These are phyloP conservation scores for Notarius lentiginosus DNA, from an alignment of 2,113 vertebrate genomes.

Conservation along the genomic window DNA sequence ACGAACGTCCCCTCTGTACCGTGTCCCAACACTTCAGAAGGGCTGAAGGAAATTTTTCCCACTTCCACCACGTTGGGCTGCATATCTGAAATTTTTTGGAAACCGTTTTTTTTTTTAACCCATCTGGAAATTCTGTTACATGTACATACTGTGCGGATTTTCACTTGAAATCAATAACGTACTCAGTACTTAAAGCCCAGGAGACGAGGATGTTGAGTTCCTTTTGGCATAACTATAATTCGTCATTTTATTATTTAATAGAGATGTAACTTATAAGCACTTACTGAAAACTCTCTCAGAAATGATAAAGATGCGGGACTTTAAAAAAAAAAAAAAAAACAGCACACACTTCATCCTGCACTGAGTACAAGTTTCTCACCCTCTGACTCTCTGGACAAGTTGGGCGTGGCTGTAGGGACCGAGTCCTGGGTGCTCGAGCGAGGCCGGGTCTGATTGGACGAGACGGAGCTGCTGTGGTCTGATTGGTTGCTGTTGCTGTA, in stretches of 20 bases:
- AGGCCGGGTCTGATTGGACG: conserved; percentile 27
- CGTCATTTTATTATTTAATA: too few species aligned
- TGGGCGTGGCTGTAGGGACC: neutral
- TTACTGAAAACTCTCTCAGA: too few species aligned
- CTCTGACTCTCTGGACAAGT: conserved; percentile 15
- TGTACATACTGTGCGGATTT: neutral
- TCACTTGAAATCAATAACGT: too few species aligned
- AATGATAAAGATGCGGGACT: too few species aligned
- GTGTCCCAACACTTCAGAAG: conserved; percentile 83
- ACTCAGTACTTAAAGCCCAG: too few species aligned
- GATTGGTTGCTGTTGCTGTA: conserved; percentile 36
- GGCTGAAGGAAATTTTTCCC: conserved; percentile 91
- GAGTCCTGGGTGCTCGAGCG: conserved; percentile 32
- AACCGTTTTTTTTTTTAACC: too few species aligned
- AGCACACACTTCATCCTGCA: neutral
- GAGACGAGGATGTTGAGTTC: too few species aligned
- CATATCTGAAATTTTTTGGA: conserved; percentile 47
- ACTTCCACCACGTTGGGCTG: conserved; percentile 72
- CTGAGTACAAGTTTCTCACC: neutral
- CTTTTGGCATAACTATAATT: too few species aligned
- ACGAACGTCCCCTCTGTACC: conserved; percentile 93
- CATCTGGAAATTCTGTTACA: neutral
- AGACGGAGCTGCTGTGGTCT: conserved; percentile 14
- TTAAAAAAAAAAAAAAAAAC: neutral
- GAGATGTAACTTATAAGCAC: too few species aligned